phyloP scores from a whole-genome alignment of 1,140 invertebrate genomes.

The Aphaenogaster floridana region DNA sequence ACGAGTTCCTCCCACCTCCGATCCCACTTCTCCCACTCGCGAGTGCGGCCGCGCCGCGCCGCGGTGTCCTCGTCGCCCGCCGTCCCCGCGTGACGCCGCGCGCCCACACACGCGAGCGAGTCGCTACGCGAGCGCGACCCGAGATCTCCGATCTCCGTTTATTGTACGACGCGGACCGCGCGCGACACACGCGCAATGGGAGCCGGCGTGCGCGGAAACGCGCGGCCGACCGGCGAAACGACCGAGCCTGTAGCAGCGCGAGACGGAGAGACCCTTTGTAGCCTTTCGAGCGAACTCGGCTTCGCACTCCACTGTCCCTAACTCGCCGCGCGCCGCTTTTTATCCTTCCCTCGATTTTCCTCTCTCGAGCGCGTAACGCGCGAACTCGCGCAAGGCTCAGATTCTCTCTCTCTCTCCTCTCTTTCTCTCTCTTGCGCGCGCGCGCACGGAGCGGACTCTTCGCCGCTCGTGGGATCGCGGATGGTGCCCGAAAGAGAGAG shows the following conservation, averaged over 20 bases:
- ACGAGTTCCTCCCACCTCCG: background rate
- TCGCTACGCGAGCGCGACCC: slow-evolving; percentile 10
- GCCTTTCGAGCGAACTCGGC: no score
- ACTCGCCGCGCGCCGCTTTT: background rate
- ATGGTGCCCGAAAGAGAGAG: slow-evolving; percentile 56
- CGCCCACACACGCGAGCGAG: slow-evolving; percentile 10
- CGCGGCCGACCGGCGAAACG: background rate
- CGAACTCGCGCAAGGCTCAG: background rate
- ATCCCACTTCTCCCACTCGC: background rate
- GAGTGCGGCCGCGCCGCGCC: background rate
- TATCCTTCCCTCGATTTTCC: slow-evolving; percentile 19
- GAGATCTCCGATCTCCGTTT: background rate
- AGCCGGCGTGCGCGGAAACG: background rate
- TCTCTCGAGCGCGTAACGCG: background rate
- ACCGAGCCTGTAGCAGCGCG: no score
- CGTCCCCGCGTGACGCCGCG: slow-evolving; percentile 43
- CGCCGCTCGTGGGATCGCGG: slow-evolving; percentile 46
- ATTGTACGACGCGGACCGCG: background rate
- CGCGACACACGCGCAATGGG: background rate
- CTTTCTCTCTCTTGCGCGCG: background rate
- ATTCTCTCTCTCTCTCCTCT: background rate
- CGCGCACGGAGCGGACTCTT: slow-evolving; percentile 6
- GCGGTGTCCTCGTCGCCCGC: slow-evolving; percentile 23
- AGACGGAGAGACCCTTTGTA: no score
- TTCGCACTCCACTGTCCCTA: background rate